Evolutionary conservation across 2,888 invertebrate species (phyloP), one percentile per base, ranked within the genome.

Genomic region (Leptopilina myrica): DNA sequence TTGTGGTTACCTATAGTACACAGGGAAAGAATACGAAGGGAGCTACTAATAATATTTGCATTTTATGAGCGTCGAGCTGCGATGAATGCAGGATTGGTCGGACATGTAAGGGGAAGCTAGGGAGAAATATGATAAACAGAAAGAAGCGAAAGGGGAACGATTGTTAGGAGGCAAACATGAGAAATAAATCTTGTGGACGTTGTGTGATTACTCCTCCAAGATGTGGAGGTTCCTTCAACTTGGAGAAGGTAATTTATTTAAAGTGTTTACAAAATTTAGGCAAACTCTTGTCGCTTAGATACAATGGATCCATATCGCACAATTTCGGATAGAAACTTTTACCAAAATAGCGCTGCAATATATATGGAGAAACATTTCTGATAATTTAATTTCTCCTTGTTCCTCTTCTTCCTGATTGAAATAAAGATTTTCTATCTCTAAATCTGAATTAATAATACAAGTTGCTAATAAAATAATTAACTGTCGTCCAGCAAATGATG

Each of bases 11-110:
- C 49, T 49, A 49, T 9, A 49, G 49, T 49, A 49, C 12, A 49
- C 49, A 49, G 11, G 11, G 49, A 26, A 46, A n/a, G 46, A 69
- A 69, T 53, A 11, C 33, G 56, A 75, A 78, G 84, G 80, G 82
- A 82, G 80, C 84, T 82, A 81, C 86, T 86, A 86, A 84, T 85
- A 84, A 81, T 82, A 86, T 86, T 86, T 86, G 85, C 86, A 86
- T 86, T 86, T 86, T 83, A 86, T 84, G 86, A 86, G 84, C 80
- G 81, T 81, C 9, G 33, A 40, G n/a, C 73, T 56, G 1, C 56
- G 56, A 56, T 73, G 73, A 73, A 73, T 73, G 26, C 56, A n/a
- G 15, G 33, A 6, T 5, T 26, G 26, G 12, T 14, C 49, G 4
- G n/a, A 56, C 4, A 26, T 14, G 33, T 11, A 33, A n/a, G 14